Evolutionary conservation across 1,140 invertebrate genomes (phyloP).

Genomic region (Calliopsis andreniformis): DNA sequence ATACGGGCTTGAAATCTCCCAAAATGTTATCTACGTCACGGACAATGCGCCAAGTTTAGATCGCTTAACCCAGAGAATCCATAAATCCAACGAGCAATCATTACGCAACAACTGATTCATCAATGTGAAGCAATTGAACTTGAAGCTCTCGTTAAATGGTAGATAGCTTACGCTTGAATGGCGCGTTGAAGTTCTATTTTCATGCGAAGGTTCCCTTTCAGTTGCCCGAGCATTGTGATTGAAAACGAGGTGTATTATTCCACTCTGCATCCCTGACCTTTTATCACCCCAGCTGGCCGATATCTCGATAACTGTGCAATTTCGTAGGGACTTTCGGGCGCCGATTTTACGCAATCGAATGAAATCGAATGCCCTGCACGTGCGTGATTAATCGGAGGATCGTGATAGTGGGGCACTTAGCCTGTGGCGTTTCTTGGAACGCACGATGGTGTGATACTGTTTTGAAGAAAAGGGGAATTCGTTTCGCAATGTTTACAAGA

Average conservation of each 20-base stretch:
- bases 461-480: background rate
- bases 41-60: too few relatives aligned
- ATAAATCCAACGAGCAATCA: too few relatives aligned
- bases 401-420: background rate
- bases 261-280: slow-evolving; percentile 58
- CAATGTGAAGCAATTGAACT: too few relatives aligned
- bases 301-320: slow-evolving; percentile 8
- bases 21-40: too few relatives aligned
- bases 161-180: background rate
- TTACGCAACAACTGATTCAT: too few relatives aligned
- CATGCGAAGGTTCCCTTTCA: background rate
- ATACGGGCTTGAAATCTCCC: too few relatives aligned
- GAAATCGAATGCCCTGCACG: slow-evolving; percentile 11
- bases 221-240: slow-evolving; percentile 27
- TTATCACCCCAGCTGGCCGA: slow-evolving; percentile 19
- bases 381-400: slow-evolving; percentile 24
- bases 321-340: slow-evolving; percentile 42
- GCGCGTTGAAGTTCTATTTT: slow-evolving; percentile 29
- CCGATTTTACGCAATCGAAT: slow-evolving; percentile 41
- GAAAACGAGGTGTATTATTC: slow-evolving; percentile 24
- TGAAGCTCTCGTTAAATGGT: too few relatives aligned
- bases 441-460: background rate
- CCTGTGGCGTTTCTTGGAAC: slow-evolving; percentile 41
- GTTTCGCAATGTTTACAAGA: slow-evolving; percentile 15
- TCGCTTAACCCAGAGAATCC: too few relatives aligned